These are phyloP conservation scores for Nymphalis c-album DNA, from an alignment of 2,888 invertebrate genomes.

Conservation along the genomic window DNA sequence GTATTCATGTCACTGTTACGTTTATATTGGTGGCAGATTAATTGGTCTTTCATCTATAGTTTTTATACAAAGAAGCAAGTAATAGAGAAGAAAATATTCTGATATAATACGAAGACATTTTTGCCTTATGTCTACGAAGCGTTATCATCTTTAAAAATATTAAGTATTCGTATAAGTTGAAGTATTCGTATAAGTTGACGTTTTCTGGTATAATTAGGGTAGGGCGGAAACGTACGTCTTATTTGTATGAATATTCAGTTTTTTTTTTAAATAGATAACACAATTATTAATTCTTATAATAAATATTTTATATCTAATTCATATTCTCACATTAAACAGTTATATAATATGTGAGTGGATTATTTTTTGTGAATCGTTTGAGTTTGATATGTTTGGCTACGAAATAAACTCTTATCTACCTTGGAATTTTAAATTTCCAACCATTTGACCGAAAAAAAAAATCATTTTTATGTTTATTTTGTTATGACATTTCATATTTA, in stretches of 20 bases:
- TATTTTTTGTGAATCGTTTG: not conserved
- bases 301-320: slow-evolving; percentile 8
- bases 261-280: slow-evolving; percentile 24
- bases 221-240: slow-evolving; percentile 27
- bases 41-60: too few relatives aligned
- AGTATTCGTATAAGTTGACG: slow-evolving; percentile 20
- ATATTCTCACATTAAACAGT: slow-evolving; percentile 10
- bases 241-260: slow-evolving; percentile 26
- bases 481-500: slow-evolving; percentile 10
- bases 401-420: not conserved
- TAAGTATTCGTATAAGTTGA: slow-evolving; percentile 15
- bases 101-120: too few relatives aligned
- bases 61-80: not conserved
- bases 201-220: slow-evolving; percentile 24
- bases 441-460: slow-evolving; percentile 6
- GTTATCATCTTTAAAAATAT: slow-evolving; percentile 20
- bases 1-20: too few relatives aligned
- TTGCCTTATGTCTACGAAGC: slow-evolving; percentile 19
- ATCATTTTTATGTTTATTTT: slow-evolving; percentile 1
- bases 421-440: not conserved
- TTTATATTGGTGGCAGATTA: too few relatives aligned
- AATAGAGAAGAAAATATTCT: not conserved
- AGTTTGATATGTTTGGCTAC: not conserved
- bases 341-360: not conserved
- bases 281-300: not conserved